Evolutionary conservation across 2,888 invertebrate species (phyloP).

Genomic region (Acholoe squamosa): DNA sequence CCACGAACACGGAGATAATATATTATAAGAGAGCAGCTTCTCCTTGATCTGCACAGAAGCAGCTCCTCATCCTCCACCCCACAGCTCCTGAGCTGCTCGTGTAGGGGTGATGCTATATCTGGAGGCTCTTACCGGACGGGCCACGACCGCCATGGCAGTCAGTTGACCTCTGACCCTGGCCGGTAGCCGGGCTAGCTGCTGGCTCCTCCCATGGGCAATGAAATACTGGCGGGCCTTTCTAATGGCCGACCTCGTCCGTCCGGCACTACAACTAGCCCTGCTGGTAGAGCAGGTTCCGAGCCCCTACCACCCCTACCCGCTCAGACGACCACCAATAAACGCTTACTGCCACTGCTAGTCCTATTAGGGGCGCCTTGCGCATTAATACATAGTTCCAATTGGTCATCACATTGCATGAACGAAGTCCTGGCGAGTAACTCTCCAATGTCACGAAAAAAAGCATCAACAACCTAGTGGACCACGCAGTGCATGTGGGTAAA

Average conservation of each 20-base stretch:
- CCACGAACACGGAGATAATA: not conserved
- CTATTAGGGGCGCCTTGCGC: no score
- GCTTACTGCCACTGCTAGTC: not conserved
- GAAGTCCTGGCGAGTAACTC: no score
- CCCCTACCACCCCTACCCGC: not conserved
- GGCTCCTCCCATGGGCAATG: slow-evolving; percentile 47
- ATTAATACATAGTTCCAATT: no score
- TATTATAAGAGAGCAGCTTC: slow-evolving; percentile 1
- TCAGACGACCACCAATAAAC: no score
- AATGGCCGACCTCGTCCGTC: slow-evolving; percentile 44
- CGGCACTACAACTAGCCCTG: not conserved
- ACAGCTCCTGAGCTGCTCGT: not conserved
- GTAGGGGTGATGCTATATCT: not conserved
- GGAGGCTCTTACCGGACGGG: not conserved
- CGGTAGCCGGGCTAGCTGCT: slow-evolving; percentile 5
- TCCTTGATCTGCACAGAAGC: not conserved
- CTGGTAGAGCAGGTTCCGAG: not conserved
- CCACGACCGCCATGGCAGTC: not conserved
- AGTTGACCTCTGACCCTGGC: slow-evolving; percentile 52
- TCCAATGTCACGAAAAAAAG: no score
- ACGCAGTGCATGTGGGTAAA: no score
- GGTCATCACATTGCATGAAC: no score
- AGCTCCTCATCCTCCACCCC: not conserved
- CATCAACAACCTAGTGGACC: no score
- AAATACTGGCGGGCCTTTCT: slow-evolving; percentile 22